Evolutionary conservation across 2,797 vertebrate species (phyloP), one percentile per base, ranked within the genome.

Genomic region (Ficedula albicollis): DNA sequence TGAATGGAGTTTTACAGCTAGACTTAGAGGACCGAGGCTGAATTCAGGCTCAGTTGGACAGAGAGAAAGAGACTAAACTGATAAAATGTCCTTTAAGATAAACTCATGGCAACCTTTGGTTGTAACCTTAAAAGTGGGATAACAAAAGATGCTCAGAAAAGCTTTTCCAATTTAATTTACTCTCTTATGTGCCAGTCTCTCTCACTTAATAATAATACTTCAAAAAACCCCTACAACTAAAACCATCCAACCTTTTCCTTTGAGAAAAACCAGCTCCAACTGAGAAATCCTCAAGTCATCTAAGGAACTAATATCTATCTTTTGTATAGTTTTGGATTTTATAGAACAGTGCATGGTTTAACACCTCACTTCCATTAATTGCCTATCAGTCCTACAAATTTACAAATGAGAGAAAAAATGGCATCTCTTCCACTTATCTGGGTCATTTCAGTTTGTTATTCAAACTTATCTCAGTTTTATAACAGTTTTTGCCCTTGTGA

Each of bases 131-230:
- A 58, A 64, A 90, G 15, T 15, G 11, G 52, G n/a, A 51, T 5
- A 43, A 59, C 10, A 59, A 49, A 18, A 79, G 49, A 32, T 84
- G 16, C 32, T 70, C 27, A 41, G 52, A 74, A n/a, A 62, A 87
- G 23, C 13, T 85, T 76, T 69, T 66, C 48, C 19, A 32, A 21
- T 43, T 38, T 76, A 39, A 39, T 46, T 54, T 46, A 48, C 6
- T 82, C 17, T 75, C 5, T 1, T 5, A 19, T 13, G 6, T 64
- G 30, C 21, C 30, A 77, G 46, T 58, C 11, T 29, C 6, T 86
- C 20, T 77, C 0, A 0, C 52, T 89, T 59, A 41, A 6, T 73
- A 49, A 43, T 26, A 51, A n/a, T 66, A 36, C 10, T 75, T 1
- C 11, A 51, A 84, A 62, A 62, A 39, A 4, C 0, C 9, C 12